Base-by-base conservation (phyloP, 2,797 vertebrate species). In the Hirundo rustica region DNA sequence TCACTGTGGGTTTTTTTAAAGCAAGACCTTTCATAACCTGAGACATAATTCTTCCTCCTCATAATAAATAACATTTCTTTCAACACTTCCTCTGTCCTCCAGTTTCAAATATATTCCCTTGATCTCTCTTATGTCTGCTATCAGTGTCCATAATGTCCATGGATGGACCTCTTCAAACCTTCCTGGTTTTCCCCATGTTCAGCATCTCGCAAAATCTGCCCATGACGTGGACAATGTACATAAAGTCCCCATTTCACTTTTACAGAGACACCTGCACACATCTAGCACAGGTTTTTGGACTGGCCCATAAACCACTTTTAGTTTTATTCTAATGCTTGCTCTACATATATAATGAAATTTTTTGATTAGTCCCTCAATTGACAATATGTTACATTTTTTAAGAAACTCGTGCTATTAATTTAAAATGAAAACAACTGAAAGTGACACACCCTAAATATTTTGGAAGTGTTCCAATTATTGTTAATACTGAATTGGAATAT, bases 401-500 rank as follows among this genome's bases (percentile, higher is more conserved):
- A 83, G 50, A 79, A 79, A 95, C 32, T 66, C 27, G 90, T 95
- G 66, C 57, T 96, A 96, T 96, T 95, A 94, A 95, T 96, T 97
- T 97, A 95, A 97, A 79, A 96, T 94, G n/a, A 96, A 97, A 97
- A 95, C 89, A 67, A 97, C 89, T 94, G 84, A 96, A 97, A 95
- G 84, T 95, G 70, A 93, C 96, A 94, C 54, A 94, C 72, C 64
- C 68, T 94, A 96, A 97, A 95, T 93, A 88, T 95, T 97, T 96
- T 95, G 94, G 89, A 97, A 96, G 68, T 79, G 77, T 87, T 95
- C 71, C 94, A 97, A 75, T 88, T 79, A 94, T 79, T 75, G 60
- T 94, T 97, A 95, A 96, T 95, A 94, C 42, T 95, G 95, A 97
- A 96, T 86, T 96, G 88, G 82, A 97, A 96, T 90, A 68, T 50